Conservation (phyloP, 2,113 vertebrate species). For the Elgaria multicarinata region DNA sequence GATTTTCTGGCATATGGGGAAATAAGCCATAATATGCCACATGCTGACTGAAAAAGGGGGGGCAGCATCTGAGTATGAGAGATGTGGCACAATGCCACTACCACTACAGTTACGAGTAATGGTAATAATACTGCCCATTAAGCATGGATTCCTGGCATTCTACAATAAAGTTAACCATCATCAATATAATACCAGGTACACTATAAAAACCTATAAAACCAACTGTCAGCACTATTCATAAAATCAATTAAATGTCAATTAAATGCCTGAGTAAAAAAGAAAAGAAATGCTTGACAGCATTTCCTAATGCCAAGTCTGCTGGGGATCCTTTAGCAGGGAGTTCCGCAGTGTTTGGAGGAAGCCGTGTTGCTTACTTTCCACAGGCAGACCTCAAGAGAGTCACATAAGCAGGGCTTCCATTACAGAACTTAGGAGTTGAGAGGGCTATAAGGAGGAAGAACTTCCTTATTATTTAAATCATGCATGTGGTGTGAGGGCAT, state of each 20-base stretch:
- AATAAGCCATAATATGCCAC: neutral
- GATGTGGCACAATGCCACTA: neutral
- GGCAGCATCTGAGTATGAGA: neutral
- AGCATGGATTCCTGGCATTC: slow-evolving; percentile 1
- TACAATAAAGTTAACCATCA: neutral
- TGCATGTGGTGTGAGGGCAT: too few relatives aligned
- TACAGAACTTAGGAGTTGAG: neutral
- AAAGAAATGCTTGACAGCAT: neutral
- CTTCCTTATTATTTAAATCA: neutral
- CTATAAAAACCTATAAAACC: slow-evolving; percentile 14
- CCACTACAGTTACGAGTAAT: neutral
- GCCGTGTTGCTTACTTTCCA: neutral
- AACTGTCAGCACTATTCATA: slow-evolving; percentile 7
- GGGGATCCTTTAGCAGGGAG: neutral
- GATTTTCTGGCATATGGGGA: neutral
- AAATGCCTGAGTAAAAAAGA: slow-evolving; percentile 7
- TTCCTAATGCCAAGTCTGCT: neutral
- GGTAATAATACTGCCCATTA: neutral
- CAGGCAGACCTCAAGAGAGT: neutral
- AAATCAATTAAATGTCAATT: slow-evolving; percentile 1
- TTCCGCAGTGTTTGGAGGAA: neutral
- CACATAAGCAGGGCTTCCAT: neutral
- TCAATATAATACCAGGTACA: neutral
- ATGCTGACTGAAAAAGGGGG: too few relatives aligned
- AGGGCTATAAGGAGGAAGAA: neutral